These are phyloP conservation scores for Brachyrhaphis roseni DNA, from an alignment of 2,797 vertebrate genomes.

Conservation along the genomic window DNA sequence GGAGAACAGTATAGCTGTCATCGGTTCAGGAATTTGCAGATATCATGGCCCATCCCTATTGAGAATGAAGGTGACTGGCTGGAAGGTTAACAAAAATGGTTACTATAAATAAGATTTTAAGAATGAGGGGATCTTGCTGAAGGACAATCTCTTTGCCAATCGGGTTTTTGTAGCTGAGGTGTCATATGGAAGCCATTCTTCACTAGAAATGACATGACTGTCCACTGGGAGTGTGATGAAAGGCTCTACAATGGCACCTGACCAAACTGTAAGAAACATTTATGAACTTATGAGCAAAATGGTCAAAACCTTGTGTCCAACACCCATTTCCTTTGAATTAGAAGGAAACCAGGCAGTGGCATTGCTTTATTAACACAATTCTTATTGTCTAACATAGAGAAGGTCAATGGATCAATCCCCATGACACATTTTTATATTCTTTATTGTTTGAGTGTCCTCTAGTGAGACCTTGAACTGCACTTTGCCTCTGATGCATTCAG, in stretches of 20 bases:
- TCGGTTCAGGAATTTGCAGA: not conserved
- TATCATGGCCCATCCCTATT: not conserved
- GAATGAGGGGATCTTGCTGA: not conserved
- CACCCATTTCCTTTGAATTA: not conserved
- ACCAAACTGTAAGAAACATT: not conserved
- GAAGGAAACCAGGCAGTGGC: slow-evolving; percentile 1
- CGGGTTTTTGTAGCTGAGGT: not conserved
- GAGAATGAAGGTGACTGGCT: not conserved
- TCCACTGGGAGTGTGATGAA: not conserved
- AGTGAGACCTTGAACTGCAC: not conserved
- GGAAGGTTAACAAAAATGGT: not conserved
- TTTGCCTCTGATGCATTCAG: not conserved
- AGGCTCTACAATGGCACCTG: not conserved
- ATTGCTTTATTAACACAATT: not conserved
- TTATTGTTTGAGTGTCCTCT: not conserved
- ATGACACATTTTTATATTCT: not conserved
- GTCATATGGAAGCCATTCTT: not conserved
- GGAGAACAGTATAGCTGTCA: not conserved
- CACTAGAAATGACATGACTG: not conserved
- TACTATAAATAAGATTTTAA: not conserved
- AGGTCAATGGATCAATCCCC: not conserved
- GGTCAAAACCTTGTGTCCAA: not conserved
- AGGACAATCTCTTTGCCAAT: not conserved
- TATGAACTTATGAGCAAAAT: not conserved
- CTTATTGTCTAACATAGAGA: not conserved